Conservation (phyloP, 2,113 vertebrate species). For the Charadrius vociferus region DNA sequence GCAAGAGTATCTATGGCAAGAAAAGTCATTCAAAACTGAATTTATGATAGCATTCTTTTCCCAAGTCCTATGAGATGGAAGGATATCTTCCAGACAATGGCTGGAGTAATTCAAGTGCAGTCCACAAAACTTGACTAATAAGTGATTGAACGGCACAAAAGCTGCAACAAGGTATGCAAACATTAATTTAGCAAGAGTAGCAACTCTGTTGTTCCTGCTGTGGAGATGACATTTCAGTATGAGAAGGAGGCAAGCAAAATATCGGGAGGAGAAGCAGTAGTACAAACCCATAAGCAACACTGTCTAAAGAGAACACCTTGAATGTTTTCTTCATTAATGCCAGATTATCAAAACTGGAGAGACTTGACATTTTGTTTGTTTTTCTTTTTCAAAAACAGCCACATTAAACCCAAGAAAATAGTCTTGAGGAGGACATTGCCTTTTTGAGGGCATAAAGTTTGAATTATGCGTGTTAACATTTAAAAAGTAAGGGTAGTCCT, state of each 20-base stretch:
- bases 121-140: background rate
- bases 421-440: background rate
- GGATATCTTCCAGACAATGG: background rate
- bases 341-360: background rate
- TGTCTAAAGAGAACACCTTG: background rate
- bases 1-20: background rate
- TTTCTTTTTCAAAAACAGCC: background rate
- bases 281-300: background rate
- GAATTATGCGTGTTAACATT: background rate
- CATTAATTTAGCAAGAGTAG: background rate
- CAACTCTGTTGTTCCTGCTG: background rate
- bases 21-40: background rate
- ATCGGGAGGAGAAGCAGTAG: background rate
- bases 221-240: background rate
- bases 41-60: background rate
- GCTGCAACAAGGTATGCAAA: background rate
- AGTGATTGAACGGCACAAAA: background rate
- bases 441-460: background rate
- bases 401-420: background rate
- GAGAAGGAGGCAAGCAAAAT: background rate
- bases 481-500: background rate
- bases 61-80: background rate
- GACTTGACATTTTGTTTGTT: background rate
- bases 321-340: background rate
- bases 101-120: background rate